Evolutionary conservation across 2,888 invertebrate genomes (phyloP), one percentile per base, ranked within the genome.

Genomic region (Limnephilus marmoratus): DNA sequence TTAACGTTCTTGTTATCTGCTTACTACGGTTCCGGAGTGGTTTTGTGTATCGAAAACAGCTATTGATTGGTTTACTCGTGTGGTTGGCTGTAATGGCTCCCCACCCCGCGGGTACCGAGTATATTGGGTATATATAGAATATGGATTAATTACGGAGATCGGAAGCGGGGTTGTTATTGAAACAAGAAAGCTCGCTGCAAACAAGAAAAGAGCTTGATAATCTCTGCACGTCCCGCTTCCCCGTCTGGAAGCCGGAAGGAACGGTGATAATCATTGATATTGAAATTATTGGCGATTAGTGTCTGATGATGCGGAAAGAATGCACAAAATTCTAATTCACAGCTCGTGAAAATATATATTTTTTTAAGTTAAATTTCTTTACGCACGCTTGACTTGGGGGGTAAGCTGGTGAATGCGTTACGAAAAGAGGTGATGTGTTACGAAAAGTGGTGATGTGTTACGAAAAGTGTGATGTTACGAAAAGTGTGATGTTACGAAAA

Each of bases 61-160:
- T 91, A 91, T 91, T 81, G 91, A 91, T 91, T 87, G 81, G 87
- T 81, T 81, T 81, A 82, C 82, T 49, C 91, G 87, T 81, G 91
- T 91, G 91, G 86, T 87, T 31, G 81, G 90, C 85, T 90, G 83
- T 85, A 41, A 85, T 41, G 85, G 85, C 41, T 41, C 41, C 37
- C 37, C 85, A 24, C 68, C 85, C 85, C 37, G 68, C 24, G 85
- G 24, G 53, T 53, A 15, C 5, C 18, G 68, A 24, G 68, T 68
- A n/a, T 9, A n/a, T 24, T 68, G n/a, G n/a, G 68, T 68, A 11
- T 68, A 68, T 68, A 68, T 68, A 68, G 68, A 68, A 90, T 53
- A 91, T 91, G 82, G 91, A 91, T 91, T 91, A 89, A 91, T 91
- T 91, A 91, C 89, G 89, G 91, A 88, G 91, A 91, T 91, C 91